Evolutionary conservation across 2,113 vertebrate species (phyloP), one percentile per base, ranked within the genome.

Genomic region (Onychostoma macrolepis): DNA sequence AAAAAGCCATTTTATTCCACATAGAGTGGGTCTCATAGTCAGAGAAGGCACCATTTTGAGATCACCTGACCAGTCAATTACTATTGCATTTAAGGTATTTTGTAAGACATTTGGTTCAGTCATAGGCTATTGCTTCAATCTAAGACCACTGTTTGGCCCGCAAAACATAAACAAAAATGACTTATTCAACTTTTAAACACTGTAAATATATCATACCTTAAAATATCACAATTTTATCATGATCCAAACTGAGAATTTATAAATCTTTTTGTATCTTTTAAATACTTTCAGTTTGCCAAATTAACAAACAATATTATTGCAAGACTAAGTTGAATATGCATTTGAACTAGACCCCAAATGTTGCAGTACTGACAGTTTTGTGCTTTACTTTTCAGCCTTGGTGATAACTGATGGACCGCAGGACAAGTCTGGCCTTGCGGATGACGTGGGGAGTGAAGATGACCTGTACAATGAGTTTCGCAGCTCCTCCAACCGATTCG

Each of bases 391-490:
- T 78, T 91, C 95, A 93, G 94, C 96, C 90, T 94, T 96, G 87
- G 94, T 96, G 43, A 94, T 97, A 61, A 88, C 96, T 0, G 97
- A 98, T 30, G 97, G 96, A 28, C 80, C 91, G 0, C 94, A 96
- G 83, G 96, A 99, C 53, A 96, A 95, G 48, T 90, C 89, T 0
- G 91, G 94, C 24, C 89, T 94, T 3, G 86, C 92, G 0, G 97
- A 98, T 0, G 97, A 99, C 28, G 93, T 93, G 53, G 96, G 96
- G 4, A 97, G 97, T 0, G 97, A 98, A 86, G 97, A 99, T 80
- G 97, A 99, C 43, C 93, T 98, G 53, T 98, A 98, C 0, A 97
- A 98, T 76, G 97, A 97, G 0, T 96, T 96, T 85, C 94, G 95
- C 45, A 91, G 95, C 89, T 96, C 97, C n/a, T 92, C 90, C 75